Conservation (phyloP, 2,113 vertebrate species). For the Callithrix jacchus region DNA sequence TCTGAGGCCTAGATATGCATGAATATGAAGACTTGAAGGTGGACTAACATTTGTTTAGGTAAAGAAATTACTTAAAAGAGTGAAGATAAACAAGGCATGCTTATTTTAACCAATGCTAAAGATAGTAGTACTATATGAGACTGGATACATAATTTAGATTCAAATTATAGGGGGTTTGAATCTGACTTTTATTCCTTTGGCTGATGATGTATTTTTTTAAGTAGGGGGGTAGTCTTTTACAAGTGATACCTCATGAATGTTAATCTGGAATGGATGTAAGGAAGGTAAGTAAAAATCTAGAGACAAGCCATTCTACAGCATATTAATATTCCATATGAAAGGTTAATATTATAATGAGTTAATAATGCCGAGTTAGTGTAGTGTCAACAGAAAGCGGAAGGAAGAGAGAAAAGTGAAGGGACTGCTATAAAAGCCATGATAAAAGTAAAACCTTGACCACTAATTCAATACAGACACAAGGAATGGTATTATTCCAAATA, state of each 20-base stretch:
- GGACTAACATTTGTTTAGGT: not conserved
- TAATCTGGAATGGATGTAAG: not conserved
- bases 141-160: not conserved
- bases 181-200: not conserved
- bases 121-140: not conserved
- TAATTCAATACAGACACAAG: not conserved
- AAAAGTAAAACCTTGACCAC: not conserved
- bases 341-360: not conserved
- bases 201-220: not conserved
- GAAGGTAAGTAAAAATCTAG: not conserved
- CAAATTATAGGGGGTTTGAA: not conserved
- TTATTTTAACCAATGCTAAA: not conserved
- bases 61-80: not conserved
- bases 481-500: not conserved
- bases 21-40: not conserved
- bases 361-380: not conserved
- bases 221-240: not conserved
- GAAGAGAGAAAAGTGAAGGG: not conserved
- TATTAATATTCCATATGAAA: not conserved
- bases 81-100: not conserved
- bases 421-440: not conserved
- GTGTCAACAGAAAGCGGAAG: not conserved
- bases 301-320: not conserved
- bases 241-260: not conserved
- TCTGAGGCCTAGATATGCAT: not conserved